A percentile compares a stretch with the other conserved stretches of the same genome.
Conservation (phyloP, 1,140 invertebrate genomes). For the Aradophagus sp. region DNA sequence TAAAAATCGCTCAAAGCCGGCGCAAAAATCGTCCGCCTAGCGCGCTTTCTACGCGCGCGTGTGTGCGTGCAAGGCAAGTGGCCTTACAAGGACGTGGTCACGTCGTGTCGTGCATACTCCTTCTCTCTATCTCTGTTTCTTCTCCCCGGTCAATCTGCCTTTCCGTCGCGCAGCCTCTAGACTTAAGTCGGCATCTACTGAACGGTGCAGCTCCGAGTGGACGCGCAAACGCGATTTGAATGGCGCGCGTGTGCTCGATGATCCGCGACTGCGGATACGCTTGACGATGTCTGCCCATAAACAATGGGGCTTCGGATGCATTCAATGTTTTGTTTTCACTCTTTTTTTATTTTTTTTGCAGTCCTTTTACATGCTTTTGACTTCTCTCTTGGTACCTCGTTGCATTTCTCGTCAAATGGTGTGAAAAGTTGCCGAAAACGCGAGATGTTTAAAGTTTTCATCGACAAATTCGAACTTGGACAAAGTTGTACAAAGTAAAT, state of each 20-base stretch:
- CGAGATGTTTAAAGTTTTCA: too few species aligned
- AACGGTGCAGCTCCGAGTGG: slow-evolving; percentile 30
- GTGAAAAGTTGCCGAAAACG: too few species aligned
- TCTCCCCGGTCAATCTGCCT: too few species aligned
- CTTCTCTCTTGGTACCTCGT: too few species aligned
- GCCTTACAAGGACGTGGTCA: slow-evolving; percentile 73
- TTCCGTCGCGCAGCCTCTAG: too few species aligned
- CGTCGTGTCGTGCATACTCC: slow-evolving; percentile 60
- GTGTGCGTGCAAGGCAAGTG: slow-evolving; percentile 66
- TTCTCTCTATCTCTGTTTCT: slow-evolving; percentile 52
- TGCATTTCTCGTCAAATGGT: too few species aligned
- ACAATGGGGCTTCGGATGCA: too few species aligned
- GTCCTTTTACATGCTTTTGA: too few species aligned
- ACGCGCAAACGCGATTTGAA: slow-evolving; percentile 53
- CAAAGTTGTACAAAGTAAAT: too few species aligned
- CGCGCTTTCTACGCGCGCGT: slow-evolving; percentile 33
- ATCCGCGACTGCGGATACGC: slow-evolving; percentile 37
- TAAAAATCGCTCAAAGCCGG: slow-evolving; percentile 4
- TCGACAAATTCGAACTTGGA: too few species aligned
- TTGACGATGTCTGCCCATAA: slow-evolving; percentile 17
- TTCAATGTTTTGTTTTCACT: too few species aligned
- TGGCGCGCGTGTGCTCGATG: slow-evolving; percentile 56
- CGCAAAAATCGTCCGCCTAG: slow-evolving; percentile 21
- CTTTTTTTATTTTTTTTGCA: too few species aligned
- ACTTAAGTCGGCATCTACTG: slow-evolving; percentile 27